These are phyloP conservation scores for Strigamia transsilvanica DNA, from an alignment of 2,888 invertebrate genomes.

Conservation along the genomic window DNA sequence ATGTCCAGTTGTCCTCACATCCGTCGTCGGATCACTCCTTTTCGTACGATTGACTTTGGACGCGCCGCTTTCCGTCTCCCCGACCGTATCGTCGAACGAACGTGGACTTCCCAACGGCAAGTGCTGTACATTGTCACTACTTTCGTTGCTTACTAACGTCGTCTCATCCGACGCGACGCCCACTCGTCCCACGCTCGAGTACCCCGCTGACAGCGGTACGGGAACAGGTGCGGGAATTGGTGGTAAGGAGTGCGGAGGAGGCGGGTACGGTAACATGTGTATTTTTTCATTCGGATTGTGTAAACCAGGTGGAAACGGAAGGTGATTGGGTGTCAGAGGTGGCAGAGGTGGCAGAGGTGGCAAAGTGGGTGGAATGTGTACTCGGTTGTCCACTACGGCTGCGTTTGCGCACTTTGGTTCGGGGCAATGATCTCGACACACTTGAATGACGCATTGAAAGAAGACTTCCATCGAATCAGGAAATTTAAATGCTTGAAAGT, in stretches of 20 bases:
- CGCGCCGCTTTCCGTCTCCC: background rate
- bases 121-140: conserved; percentile 60
- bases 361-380: background rate
- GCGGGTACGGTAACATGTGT: conserved; percentile 21
- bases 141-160: conserved; percentile 67
- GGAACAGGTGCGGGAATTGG: conserved; percentile 52
- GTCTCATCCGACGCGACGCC: conserved; percentile 59
- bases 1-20: conserved; percentile 64
- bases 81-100: conserved; percentile 13
- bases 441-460: conserved; percentile 96
- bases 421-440: conserved; percentile 91
- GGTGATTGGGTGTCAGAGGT: conserved; percentile 1
- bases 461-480: conserved; percentile 97
- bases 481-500: conserved; percentile 97
- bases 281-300: conserved; percentile 54
- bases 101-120: conserved; percentile 28
- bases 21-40: conserved; percentile 74
- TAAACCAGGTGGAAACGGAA: conserved; percentile 50
- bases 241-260: background rate
- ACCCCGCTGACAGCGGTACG: conserved; percentile 52
- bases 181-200: conserved; percentile 55
- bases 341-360: conserved; percentile 20
- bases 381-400: conserved; percentile 59
- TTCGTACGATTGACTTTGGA: background rate
- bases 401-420: conserved; percentile 83